These are phyloP conservation scores for Oscheius sp. DNA, from an alignment of 2,888 invertebrate genomes.

Conservation along the genomic window DNA sequence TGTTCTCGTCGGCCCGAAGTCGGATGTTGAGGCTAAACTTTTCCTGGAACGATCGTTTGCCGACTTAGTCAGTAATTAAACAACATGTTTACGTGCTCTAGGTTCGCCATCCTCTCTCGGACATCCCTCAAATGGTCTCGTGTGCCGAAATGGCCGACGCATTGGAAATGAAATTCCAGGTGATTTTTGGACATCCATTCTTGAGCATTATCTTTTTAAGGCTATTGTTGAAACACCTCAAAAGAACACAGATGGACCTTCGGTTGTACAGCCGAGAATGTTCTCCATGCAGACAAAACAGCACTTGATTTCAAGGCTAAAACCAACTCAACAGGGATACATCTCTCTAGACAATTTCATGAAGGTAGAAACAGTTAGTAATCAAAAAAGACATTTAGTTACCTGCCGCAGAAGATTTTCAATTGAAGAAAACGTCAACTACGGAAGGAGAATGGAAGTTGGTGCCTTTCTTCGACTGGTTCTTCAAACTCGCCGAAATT, in stretches of 20 bases:
- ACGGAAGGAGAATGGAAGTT: slow-evolving; percentile 73
- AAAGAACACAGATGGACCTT: slow-evolving; percentile 70
- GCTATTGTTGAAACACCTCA: slow-evolving; percentile 72
- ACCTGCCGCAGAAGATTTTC: slow-evolving; percentile 70
- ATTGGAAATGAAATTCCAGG: slow-evolving; percentile 73
- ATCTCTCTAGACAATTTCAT: slow-evolving; percentile 67
- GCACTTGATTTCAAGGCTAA: slow-evolving; percentile 65
- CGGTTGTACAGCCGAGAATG: slow-evolving; percentile 66
- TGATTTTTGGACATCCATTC: slow-evolving; percentile 30
- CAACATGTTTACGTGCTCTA: slow-evolving; percentile 22
- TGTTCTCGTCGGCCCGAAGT: slow-evolving; percentile 71
- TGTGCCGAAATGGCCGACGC: slow-evolving; percentile 70
- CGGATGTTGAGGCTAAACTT: slow-evolving; percentile 71
- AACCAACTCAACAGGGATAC: slow-evolving; percentile 65
- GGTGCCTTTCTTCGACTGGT: slow-evolving; percentile 67
- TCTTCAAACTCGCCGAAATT: slow-evolving; percentile 72
- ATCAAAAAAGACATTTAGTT: slow-evolving; percentile 50
- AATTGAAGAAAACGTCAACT: slow-evolving; percentile 55
- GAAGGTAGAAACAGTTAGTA: slow-evolving; percentile 51
- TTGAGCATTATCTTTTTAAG: slow-evolving; percentile 29
- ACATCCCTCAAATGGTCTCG: slow-evolving; percentile 63
- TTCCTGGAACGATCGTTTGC: slow-evolving; percentile 72
- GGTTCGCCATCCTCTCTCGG: slow-evolving; percentile 70
- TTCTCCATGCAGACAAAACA: slow-evolving; percentile 65
- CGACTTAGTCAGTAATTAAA: slow-evolving; percentile 50